phyloP scores from a whole-genome alignment of 23 tunicate genomes.

The Trididemnum clinides region DNA sequence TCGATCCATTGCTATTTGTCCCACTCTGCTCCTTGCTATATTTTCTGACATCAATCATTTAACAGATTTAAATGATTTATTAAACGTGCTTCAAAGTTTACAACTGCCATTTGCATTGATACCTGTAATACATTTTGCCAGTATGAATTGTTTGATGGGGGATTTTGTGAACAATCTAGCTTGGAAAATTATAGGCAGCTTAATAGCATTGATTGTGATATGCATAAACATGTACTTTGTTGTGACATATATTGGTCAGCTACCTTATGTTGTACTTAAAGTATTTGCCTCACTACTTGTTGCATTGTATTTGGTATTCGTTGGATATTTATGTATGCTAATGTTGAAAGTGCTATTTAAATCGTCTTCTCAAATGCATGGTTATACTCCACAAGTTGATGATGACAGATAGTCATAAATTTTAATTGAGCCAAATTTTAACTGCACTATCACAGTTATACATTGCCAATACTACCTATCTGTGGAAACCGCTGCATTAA shows the following conservation, averaged over 20 bases:
- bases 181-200: conserved; percentile 63
- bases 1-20: conserved; percentile 91
- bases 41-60: conserved; percentile 73
- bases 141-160: conserved; percentile 71
- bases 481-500: too few relatives aligned
- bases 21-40: conserved; percentile 78
- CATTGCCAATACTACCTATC: too few relatives aligned
- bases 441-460: too few relatives aligned
- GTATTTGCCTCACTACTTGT: conserved; percentile 37
- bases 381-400: neutral
- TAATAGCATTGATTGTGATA: conserved; percentile 59
- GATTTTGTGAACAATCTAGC: conserved; percentile 63
- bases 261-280: conserved; percentile 34
- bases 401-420: too few relatives aligned
- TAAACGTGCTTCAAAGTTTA: conserved; percentile 87
- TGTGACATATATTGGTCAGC: conserved; percentile 42
- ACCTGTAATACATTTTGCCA: conserved; percentile 80
- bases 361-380: neutral
- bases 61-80: conserved; percentile 74
- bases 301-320: conserved; percentile 27
- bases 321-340: conserved; percentile 29
- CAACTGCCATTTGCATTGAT: conserved; percentile 91
- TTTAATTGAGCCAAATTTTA: too few relatives aligned
- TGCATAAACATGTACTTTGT: conserved; percentile 81
- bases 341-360: conserved; percentile 43